Base-by-base conservation (phyloP, 2,888 invertebrate genomes). In the Lagria hirta region DNA sequence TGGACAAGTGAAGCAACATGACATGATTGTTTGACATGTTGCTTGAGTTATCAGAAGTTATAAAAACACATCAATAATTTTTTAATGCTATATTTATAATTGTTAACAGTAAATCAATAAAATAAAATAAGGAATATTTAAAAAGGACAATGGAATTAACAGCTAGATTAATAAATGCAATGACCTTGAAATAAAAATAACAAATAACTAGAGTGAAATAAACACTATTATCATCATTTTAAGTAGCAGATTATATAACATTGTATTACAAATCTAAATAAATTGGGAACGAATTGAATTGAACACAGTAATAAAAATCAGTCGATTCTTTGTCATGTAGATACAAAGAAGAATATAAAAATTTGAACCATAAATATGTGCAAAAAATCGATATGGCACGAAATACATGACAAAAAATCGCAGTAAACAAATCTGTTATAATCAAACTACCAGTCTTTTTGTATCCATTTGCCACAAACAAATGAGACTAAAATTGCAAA, bases 71-170 rank as follows among this genome's bases (percentile, higher is more conserved):
- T n/a, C n/a, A n/a, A n/a, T n/a, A n/a, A 43, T 53, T 54, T 54
- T 57, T 61, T 58, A 49, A 55, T 60, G n/a, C 60, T 61, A 60
- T 59, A 59, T 54, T 55, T 48, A 54, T 55, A 38, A 57, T 55
- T 58, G 60, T 60, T 61, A 61, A 61, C 61, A 61, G 51, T 58
- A 55, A 61, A 61, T 55, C 56, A 54, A 60, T 58, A 57, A 50
- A 49, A 55, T 54, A 56, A 56, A 54, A 57, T 58, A 57, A 49
- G 48, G 51, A 51, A 52, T 55, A 55, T 56, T 49, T 43, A 48
- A 43, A 46, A 51, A 34, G 41, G 43, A 43, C 37, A 46, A 46
- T 51, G 46, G 55, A 56, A 55, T 51, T 57, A 58, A 62, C 59
- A 59, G 57, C 60, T 55, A 59, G 52, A 56, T 55, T 60, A 55